Evolutionary conservation across 2,113 vertebrate genomes (phyloP).

Genomic region (Alaudala cheleensis): DNA sequence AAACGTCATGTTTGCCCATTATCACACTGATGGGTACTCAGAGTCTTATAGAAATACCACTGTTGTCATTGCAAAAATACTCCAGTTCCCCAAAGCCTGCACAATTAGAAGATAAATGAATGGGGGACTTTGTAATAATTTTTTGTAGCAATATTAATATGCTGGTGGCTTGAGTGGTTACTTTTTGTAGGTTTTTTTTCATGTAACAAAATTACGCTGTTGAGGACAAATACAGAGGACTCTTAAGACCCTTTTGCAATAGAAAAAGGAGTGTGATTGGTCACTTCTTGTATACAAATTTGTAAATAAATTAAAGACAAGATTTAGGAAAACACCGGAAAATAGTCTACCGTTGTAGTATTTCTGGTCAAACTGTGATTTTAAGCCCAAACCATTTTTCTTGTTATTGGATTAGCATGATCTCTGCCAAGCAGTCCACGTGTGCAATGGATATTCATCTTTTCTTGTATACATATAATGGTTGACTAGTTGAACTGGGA

Average conservation of each 20-base stretch:
- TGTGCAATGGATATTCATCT: background rate
- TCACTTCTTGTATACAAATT: background rate
- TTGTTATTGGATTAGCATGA: background rate
- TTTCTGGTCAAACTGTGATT: background rate
- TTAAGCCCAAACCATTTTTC: background rate
- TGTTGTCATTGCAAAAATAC: background rate
- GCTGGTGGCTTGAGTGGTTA: background rate
- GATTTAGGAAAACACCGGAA: background rate
- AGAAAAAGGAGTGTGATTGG: background rate
- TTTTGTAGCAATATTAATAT: background rate
- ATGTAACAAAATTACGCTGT: background rate
- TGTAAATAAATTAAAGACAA: background rate
- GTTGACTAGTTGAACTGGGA: background rate
- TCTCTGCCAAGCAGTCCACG: background rate
- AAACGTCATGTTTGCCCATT: background rate
- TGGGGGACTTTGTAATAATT: fast-evolving
- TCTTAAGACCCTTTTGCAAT: background rate
- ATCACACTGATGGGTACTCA: background rate
- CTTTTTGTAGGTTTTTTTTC: background rate
- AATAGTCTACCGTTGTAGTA: background rate
- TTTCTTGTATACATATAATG: background rate
- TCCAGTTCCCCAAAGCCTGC: background rate
- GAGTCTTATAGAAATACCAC: background rate
- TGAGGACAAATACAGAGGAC: background rate
- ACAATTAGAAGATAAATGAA: background rate